Conservation (phyloP, 2,888 invertebrate species). For the Endotricha flammealis region DNA sequence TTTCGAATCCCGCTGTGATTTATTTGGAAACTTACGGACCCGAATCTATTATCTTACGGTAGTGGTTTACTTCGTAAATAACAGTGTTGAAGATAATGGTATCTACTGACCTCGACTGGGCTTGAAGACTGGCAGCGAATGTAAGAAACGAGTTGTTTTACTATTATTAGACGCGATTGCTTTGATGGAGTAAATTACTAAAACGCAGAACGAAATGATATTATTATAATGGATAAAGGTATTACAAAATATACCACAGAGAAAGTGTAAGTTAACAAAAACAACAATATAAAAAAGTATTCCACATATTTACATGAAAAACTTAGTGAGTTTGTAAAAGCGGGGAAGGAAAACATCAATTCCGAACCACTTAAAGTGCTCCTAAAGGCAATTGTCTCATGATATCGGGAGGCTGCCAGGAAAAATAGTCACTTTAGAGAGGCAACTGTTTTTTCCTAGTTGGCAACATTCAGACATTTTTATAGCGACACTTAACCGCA, state of each 20-base stretch:
- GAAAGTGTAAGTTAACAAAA: neutral
- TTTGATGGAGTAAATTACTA: neutral
- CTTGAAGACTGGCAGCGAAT: conserved; percentile 1
- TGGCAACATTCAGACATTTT: conserved; percentile 73
- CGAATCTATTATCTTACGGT: conserved; percentile 21
- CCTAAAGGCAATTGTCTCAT: conserved; percentile 68
- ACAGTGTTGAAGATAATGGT: conserved; percentile 7
- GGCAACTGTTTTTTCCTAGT: conserved; percentile 70
- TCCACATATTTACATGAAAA: conserved; percentile 23
- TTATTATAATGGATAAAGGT: neutral
- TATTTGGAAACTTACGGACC: conserved; percentile 37
- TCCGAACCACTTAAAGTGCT: conserved; percentile 59
- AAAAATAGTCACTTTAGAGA: conserved; percentile 70
- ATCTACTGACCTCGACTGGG: conserved; percentile 6
- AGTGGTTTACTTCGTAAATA: conserved; percentile 8
- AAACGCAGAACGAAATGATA: neutral
- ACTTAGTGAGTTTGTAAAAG: conserved; percentile 40
- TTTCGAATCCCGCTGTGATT: conserved; percentile 43
- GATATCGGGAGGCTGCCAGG: conserved; percentile 66
- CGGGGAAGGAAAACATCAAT: conserved; percentile 53
- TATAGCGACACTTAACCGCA: conserved; percentile 75
- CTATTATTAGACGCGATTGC: neutral
- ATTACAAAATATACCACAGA: neutral
- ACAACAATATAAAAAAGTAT: conserved; percentile 12
- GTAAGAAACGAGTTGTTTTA: conserved; percentile 7